These are phyloP conservation scores for Dolichallabes microphthalmus DNA, from an alignment of 2,113 vertebrate genomes.

Conservation along the genomic window DNA sequence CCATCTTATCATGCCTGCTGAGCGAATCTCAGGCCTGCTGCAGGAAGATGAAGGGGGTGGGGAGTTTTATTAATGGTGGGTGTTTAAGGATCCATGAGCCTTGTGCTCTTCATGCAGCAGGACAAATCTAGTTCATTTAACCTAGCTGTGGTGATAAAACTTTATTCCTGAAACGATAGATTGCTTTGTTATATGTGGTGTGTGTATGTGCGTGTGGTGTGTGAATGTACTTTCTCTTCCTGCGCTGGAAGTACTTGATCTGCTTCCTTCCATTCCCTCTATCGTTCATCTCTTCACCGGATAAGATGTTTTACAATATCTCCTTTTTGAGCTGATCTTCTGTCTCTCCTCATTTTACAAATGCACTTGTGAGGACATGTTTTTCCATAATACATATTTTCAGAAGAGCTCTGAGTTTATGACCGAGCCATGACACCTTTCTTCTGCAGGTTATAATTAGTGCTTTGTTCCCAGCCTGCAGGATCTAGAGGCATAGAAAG, in stretches of 20 bases:
- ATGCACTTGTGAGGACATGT: slow-evolving; percentile 44
- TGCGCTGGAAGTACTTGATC: slow-evolving; percentile 20
- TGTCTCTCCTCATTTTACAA: slow-evolving; percentile 28
- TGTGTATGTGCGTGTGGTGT: neutral
- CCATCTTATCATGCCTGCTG: slow-evolving; percentile 42
- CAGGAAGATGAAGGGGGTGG: slow-evolving; percentile 8
- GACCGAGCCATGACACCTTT: slow-evolving; percentile 67
- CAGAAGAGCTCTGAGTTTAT: slow-evolving; percentile 63
- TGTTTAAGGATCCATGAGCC: neutral
- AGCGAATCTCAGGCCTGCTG: slow-evolving; percentile 22
- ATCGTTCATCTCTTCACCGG: slow-evolving; percentile 29
- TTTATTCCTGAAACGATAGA: neutral
- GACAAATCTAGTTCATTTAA: neutral
- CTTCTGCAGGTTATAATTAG: slow-evolving; percentile 68
- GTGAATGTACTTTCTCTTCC: neutral
- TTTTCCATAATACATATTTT: slow-evolving; percentile 62
- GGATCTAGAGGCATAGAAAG: slow-evolving; percentile 65
- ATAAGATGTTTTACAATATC: slow-evolving; percentile 16
- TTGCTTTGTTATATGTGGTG: neutral
- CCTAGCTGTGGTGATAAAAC: neutral
- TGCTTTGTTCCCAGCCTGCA: slow-evolving; percentile 49
- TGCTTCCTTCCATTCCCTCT: neutral
- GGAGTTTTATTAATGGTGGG: slow-evolving; percentile 1
- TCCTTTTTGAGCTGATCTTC: slow-evolving; percentile 30
- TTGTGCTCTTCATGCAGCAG: slow-evolving; percentile 35